These are phyloP conservation scores for Odontocerum albicorne DNA, from an alignment of 2,888 invertebrate genomes.

Conservation along the genomic window DNA sequence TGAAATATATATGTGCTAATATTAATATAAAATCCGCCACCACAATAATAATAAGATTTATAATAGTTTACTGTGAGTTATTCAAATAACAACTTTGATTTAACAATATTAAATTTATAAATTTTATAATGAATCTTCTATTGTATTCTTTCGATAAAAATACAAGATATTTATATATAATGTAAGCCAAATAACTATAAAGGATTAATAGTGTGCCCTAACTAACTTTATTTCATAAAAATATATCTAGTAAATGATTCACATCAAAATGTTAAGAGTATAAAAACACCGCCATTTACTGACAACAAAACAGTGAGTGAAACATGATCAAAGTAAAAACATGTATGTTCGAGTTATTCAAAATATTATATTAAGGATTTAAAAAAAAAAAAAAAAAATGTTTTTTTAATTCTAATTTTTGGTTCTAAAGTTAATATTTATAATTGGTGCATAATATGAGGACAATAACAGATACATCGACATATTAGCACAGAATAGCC, in stretches of 20 bases:
- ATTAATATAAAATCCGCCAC: slow-evolving; percentile 5
- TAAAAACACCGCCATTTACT: slow-evolving; percentile 15
- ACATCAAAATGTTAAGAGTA: slow-evolving; percentile 33
- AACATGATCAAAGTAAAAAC: neutral
- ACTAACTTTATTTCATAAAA: slow-evolving; percentile 21
- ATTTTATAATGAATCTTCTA: slow-evolving; percentile 20
- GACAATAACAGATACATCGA: neutral
- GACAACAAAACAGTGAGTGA: neutral
- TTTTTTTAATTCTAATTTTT: slow-evolving; percentile 16
- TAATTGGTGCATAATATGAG: neutral
- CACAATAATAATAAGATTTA: neutral
- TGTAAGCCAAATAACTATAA: slow-evolving; percentile 24
- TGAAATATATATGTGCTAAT: neutral
- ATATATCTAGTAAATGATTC: slow-evolving; percentile 35
- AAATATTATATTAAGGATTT: neutral
- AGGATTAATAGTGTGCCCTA: slow-evolving; percentile 17
- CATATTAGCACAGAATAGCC: neutral
- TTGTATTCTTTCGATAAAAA: slow-evolving; percentile 13
- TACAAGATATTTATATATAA: slow-evolving; percentile 19
- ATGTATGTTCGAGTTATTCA: neutral
- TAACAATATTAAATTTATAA: slow-evolving; percentile 20
- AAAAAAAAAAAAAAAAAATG: slow-evolving; percentile 4
- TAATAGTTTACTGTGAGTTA: neutral
- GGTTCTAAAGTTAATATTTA: slow-evolving; percentile 8
- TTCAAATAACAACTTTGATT: slow-evolving; percentile 11